Evolutionary conservation across 2,888 invertebrate genomes (phyloP).

Genomic region (Magallana nippona): DNA sequence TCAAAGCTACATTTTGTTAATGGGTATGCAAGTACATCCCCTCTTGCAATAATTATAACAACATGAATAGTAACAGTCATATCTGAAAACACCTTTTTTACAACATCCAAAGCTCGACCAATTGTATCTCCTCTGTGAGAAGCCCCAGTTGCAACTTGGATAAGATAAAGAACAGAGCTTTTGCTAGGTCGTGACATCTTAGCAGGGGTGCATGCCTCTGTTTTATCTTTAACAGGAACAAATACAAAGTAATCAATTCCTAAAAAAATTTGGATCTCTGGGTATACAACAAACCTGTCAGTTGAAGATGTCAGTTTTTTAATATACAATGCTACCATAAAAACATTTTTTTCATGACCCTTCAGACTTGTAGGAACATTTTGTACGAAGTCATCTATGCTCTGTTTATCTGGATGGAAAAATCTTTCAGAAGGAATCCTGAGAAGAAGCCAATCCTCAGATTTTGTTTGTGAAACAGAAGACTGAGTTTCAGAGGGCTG

Average conservation of each 20-base stretch:
- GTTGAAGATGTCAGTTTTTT: conserved; percentile 22
- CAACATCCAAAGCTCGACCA: conserved; percentile 32
- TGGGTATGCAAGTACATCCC: neutral
- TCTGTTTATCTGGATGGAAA: conserved; percentile 3
- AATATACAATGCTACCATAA: conserved; percentile 4
- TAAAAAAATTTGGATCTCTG: conserved; percentile 25
- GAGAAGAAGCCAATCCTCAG: neutral
- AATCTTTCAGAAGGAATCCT: conserved; percentile 14
- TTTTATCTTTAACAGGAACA: neutral
- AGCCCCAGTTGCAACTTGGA: conserved; percentile 39
- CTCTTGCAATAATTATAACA: conserved; percentile 32
- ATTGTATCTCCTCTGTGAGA: conserved; percentile 33
- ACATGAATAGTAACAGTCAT: neutral
- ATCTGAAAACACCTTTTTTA: conserved; percentile 39
- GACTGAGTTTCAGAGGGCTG: conserved; percentile 13
- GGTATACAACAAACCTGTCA: conserved; percentile 23
- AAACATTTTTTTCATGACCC: conserved; percentile 33
- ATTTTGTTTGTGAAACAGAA: neutral
- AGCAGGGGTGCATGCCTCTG: neutral
- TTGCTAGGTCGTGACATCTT: neutral
- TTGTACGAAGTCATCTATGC: neutral
- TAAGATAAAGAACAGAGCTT: conserved; percentile 36
- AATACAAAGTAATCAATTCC: conserved; percentile 37
- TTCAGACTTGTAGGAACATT: conserved; percentile 21
- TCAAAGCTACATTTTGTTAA: conserved; percentile 36